A percentile compares a stretch with the other conserved stretches of the same genome.
Conservation (phyloP, 2,888 invertebrate species). For the Drosophila planitibia region DNA sequence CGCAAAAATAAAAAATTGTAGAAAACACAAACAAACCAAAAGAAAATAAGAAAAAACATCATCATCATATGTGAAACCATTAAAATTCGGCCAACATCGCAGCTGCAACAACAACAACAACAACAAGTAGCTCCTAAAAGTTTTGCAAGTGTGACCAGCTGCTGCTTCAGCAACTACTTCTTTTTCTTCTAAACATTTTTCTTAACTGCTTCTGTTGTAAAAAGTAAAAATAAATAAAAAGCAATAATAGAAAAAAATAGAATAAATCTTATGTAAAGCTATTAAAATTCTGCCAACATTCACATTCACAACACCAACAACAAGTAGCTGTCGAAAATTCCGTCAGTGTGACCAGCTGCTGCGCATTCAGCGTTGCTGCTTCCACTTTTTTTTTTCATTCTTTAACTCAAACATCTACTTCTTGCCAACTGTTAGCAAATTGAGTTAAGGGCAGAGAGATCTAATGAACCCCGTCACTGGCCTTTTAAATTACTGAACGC, state of each 20-base stretch:
- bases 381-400: not conserved
- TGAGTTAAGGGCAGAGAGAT: constrained; percentile 35
- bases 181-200: not conserved
- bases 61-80: constrained; percentile 26
- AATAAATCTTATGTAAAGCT: constrained; percentile 16
- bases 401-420: constrained; percentile 10
- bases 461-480: constrained; percentile 52
- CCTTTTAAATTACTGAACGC: constrained; percentile 50
- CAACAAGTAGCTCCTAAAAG: constrained; percentile 1
- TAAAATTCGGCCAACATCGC: constrained; percentile 56
- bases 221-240: not conserved
- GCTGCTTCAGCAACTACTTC: not conserved
- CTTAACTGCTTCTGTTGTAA: not conserved
- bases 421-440: constrained; percentile 25
- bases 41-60: constrained; percentile 29
- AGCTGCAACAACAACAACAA: constrained; percentile 14
- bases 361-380: not conserved
- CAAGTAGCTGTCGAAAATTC: constrained; percentile 19
- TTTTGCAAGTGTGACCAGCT: constrained; percentile 9
- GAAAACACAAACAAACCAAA: constrained; percentile 16
- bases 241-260: not conserved
- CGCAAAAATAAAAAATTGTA: constrained; percentile 38
- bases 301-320: constrained; percentile 5
- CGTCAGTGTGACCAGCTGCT: constrained; percentile 19
- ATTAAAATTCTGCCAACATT: constrained; percentile 56